A percentile compares a stretch with the other conserved stretches of the same genome.
Conservation (phyloP, 92 coral and sea anemone genomes). For the Muricea muricata region DNA sequence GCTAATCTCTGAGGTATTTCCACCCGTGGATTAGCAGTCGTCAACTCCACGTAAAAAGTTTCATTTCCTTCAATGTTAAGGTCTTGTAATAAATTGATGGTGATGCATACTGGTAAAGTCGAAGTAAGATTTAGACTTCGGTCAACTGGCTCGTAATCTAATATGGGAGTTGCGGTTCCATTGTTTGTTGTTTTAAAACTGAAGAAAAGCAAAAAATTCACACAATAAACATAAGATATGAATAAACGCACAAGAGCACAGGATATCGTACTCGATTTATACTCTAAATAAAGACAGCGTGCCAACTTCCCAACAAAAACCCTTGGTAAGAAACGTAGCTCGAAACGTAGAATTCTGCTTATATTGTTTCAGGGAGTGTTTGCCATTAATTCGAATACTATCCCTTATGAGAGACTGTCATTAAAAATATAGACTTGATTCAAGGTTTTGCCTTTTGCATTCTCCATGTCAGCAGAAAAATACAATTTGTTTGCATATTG, state of each 20-base stretch:
- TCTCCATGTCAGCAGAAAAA: no score
- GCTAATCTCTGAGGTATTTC: conserved; percentile 15
- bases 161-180: conserved; percentile 9
- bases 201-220: not conserved
- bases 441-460: no score
- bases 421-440: no score
- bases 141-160: not conserved
- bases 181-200: not conserved
- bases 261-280: no score
- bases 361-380: no score
- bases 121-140: not conserved
- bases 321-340: no score
- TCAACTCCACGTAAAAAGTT: conserved; percentile 4
- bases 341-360: no score
- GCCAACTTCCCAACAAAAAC: no score
- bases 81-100: conserved; percentile 3
- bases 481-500: no score
- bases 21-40: conserved; percentile 2
- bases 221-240: not conserved
- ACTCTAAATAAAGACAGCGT: no score
- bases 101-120: not conserved
- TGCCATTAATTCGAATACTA: no score
- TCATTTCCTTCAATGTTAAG: conserved; percentile 30
- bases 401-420: no score
- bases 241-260: not conserved